Percentiles rank a stretch among this genome's conserved stretches.
phyloP scores from a whole-genome alignment of 2,797 vertebrate genomes.

The Halcyon chelicuti region DNA sequence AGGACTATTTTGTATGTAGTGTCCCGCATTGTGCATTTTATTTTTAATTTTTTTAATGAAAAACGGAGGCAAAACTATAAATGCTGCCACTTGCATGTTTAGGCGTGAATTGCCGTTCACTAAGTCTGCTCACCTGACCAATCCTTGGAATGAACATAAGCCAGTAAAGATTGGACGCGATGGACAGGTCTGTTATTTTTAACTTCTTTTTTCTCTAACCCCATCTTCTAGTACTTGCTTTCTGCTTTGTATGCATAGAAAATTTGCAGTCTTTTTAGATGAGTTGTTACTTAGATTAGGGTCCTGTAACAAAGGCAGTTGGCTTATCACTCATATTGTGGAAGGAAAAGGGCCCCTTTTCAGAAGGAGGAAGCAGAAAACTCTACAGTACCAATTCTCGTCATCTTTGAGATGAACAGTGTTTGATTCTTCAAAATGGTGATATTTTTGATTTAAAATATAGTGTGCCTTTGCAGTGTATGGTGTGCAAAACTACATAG shows the following conservation, averaged over 20 bases:
- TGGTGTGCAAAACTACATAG: background rate
- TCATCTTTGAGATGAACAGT: background rate
- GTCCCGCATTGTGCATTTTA: background rate
- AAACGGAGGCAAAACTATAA: background rate
- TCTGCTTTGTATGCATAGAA: background rate
- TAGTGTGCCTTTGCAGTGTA: background rate
- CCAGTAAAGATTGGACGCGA: slow-evolving; percentile 98
- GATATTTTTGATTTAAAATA: background rate
- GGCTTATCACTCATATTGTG: background rate
- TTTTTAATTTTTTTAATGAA: background rate
- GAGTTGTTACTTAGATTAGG: background rate
- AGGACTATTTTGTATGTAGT: background rate
- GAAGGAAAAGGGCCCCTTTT: too few relatives aligned
- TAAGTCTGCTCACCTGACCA: slow-evolving; percentile 94
- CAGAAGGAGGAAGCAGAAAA: background rate
- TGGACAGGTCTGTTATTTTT: slow-evolving; percentile 89
- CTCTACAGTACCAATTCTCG: background rate
- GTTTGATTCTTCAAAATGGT: background rate
- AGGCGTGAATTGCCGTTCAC: slow-evolving; percentile 97
- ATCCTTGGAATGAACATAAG: slow-evolving; percentile 98
- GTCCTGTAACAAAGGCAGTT: background rate
- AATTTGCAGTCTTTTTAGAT: background rate
- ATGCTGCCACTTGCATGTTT: slow-evolving; percentile 65
- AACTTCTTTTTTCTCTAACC: background rate
- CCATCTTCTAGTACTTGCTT: background rate